phyloP scores from a whole-genome alignment of 2,888 invertebrate species.

The Sinohyriopsis cumingii region DNA sequence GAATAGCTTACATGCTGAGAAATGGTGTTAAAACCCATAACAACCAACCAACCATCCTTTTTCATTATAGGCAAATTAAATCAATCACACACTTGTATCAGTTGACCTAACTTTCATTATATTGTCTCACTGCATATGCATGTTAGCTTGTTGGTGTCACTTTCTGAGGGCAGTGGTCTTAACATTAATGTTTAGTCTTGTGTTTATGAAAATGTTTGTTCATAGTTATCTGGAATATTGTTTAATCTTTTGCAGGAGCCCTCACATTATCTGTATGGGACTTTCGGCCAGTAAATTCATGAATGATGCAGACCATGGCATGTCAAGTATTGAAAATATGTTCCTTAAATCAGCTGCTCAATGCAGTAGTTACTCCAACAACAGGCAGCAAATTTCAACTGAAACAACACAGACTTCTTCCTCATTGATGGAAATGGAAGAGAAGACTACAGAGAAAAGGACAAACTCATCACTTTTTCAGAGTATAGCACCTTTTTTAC shows the following conservation, averaged over 20 bases:
- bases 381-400: not conserved
- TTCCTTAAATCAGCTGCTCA: constrained; percentile 25
- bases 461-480: not conserved
- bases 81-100: no score
- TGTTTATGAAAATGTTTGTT: no score
- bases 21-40: no score
- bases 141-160: no score
- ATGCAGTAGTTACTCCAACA: not conserved
- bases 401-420: not conserved
- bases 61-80: no score
- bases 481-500: not conserved
- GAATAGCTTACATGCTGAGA: no score
- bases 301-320: constrained; percentile 30
- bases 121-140: no score
- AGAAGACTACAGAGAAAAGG: not conserved
- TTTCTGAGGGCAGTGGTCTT: no score
- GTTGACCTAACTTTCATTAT: no score
- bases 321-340: constrained; percentile 38
- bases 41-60: no score
- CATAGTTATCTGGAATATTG: not conserved
- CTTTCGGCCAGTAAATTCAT: constrained; percentile 85
- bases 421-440: not conserved
- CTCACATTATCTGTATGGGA: constrained; percentile 81
- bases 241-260: constrained; percentile 68
- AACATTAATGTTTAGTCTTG: no score